Conservation (phyloP, 1,140 invertebrate species). For the Agraylea sexmaculata region DNA sequence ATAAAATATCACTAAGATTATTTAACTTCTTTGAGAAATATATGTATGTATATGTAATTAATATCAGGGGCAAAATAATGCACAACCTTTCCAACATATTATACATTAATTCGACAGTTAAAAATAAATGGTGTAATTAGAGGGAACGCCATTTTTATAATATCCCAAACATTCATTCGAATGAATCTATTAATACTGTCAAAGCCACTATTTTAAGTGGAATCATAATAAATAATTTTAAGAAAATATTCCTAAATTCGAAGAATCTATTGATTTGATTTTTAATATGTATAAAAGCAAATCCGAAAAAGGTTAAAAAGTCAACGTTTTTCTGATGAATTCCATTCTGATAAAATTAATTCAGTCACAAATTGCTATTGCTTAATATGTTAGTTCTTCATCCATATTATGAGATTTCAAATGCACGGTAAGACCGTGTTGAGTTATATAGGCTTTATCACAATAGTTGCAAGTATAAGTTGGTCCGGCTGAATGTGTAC, state of each 20-base stretch:
- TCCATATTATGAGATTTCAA: constrained; percentile 25
- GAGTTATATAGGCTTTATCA: constrained; percentile 37
- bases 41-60: no score
- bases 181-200: no score
- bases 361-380: background rate
- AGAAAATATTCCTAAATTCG: background rate
- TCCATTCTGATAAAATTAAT: background rate
- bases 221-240: background rate
- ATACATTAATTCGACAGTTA: no score
- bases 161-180: no score
- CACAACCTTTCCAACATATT: no score
- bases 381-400: background rate
- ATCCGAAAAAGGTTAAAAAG: background rate
- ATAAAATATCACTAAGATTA: no score
- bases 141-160: no score
- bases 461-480: constrained; percentile 36
- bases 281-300: background rate
- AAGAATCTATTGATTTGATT: constrained; percentile 13
- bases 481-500: constrained; percentile 35
- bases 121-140: no score
- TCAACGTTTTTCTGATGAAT: background rate
- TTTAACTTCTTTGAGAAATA: no score
- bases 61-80: no score
- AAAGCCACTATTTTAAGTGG: no score
- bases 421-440: constrained; percentile 36